phyloP scores from a whole-genome alignment of 2,797 vertebrate genomes.

The Geotria australis region DNA sequence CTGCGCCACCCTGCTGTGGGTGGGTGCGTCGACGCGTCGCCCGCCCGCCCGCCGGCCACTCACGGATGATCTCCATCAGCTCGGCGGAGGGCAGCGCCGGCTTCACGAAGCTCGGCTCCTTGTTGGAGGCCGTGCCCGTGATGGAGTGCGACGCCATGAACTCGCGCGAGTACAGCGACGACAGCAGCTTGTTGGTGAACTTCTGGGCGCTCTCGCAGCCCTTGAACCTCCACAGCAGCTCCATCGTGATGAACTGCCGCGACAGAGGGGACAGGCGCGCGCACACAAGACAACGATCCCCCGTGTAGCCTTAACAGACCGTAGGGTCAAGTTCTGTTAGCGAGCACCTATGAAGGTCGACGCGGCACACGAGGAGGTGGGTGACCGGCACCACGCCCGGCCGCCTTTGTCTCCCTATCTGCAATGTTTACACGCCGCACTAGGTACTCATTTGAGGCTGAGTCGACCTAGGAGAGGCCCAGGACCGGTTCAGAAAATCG shows the following conservation, averaged over 20 bases:
- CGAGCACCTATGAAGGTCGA: no score
- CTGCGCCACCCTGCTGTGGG: no score
- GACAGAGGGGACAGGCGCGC: not conserved
- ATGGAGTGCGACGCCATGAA: slow-evolving; percentile 24
- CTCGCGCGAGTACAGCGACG: slow-evolving; percentile 20
- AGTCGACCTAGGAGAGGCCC: no score
- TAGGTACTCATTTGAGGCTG: no score
- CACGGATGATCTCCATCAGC: slow-evolving; percentile 27
- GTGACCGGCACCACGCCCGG: no score
- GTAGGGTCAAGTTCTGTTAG: no score
- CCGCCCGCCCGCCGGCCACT: slow-evolving; percentile 2
- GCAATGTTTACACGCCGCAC: no score
- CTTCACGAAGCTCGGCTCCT: slow-evolving; percentile 15
- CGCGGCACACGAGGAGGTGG: no score
- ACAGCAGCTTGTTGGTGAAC: slow-evolving; percentile 25
- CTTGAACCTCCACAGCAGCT: not conserved
- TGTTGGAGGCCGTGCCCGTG: slow-evolving; percentile 20
- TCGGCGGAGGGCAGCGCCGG: slow-evolving; percentile 24
- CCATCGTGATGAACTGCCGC: not conserved
- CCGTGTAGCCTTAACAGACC: no score
- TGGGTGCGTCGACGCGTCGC: no score
- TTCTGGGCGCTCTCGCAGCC: slow-evolving; percentile 10
- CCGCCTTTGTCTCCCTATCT: no score
- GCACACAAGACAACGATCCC: not conserved
- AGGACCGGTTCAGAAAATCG: no score